Conservation (phyloP, 1,140 invertebrate species). For the Drosophila bifasciata region DNA sequence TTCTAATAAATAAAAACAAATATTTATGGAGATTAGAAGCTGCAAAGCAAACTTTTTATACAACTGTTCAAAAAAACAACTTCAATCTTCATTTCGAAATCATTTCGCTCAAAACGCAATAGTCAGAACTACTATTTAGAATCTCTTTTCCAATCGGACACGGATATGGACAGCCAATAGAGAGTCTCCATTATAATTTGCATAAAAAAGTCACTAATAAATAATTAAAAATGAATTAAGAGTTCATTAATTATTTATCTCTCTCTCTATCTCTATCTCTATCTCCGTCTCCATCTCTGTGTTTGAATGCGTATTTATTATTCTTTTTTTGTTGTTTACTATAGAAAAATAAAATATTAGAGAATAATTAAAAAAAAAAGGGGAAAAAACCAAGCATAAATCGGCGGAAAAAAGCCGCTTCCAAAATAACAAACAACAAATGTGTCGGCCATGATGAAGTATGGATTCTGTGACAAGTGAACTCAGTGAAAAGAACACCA, state of each 20-base stretch:
- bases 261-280: neutral
- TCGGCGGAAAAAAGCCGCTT: conserved; percentile 7
- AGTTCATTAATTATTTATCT: conserved; percentile 71
- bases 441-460: conserved; percentile 70
- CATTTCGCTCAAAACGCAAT: neutral
- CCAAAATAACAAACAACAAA: conserved; percentile 24
- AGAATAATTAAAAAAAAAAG: conserved; percentile 16
- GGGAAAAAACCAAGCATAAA: conserved; percentile 18
- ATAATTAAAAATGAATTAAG: conserved; percentile 78
- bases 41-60: too few species aligned
- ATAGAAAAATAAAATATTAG: conserved; percentile 29
- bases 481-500: conserved; percentile 86
- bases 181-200: conserved; percentile 30
- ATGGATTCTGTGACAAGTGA: conserved; percentile 88
- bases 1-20: too few species aligned
- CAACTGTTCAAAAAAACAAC: too few species aligned
- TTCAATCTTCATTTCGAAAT: too few species aligned
- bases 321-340: conserved; percentile 46
- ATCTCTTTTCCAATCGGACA: neutral
- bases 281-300: conserved; percentile 4
- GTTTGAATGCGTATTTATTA: conserved; percentile 18
- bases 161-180: conserved; percentile 29
- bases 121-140: neutral
- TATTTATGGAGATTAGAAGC: too few species aligned
- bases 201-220: conserved; percentile 43